A percentile compares a stretch with the other conserved stretches of the same genome.
Evolutionary conservation across 1,140 invertebrate species (phyloP).

Genomic region (Probaryconus sp.): DNA sequence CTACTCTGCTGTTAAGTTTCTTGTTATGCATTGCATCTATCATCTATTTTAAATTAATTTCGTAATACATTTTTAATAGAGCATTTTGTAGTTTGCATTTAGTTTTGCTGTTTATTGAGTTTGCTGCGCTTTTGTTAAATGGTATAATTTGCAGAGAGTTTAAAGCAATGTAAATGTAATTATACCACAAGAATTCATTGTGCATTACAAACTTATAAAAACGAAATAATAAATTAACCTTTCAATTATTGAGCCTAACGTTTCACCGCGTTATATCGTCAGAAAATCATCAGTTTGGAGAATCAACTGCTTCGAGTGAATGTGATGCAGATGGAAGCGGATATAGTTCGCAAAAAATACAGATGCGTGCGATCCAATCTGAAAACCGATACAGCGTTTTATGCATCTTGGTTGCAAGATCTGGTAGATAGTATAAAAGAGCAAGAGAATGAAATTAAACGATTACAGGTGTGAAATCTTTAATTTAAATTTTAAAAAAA

Average conservation of each 20-base stretch:
- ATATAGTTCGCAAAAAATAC: conserved; percentile 87
- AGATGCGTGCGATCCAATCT: conserved; percentile 84
- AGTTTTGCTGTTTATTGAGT: no score
- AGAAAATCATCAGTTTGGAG: conserved; percentile 85
- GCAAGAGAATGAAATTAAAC: conserved; percentile 84
- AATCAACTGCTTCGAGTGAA: conserved; percentile 84
- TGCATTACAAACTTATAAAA: conserved; percentile 4
- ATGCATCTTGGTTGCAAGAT: conserved; percentile 84
- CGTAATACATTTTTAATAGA: no score
- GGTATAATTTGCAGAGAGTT: no score
- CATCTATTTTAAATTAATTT: no score
- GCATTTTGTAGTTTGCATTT: no score
- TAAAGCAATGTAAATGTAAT: no score
- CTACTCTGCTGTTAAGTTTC: not conserved
- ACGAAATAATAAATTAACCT: not conserved
- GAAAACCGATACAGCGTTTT: conserved; percentile 83
- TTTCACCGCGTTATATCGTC: conserved; percentile 48
- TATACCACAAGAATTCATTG: no score
- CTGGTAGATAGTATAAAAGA: conserved; percentile 82
- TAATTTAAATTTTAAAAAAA: not conserved
- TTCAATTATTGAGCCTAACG: not conserved
- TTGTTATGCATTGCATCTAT: no score
- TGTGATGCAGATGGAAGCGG: conserved; percentile 88
- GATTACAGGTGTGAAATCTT: conserved; percentile 77
- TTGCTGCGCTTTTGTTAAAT: no score